These are phyloP conservation scores for Rhopalosiphum padi DNA, from an alignment of 1,140 invertebrate species.

Conservation along the genomic window DNA sequence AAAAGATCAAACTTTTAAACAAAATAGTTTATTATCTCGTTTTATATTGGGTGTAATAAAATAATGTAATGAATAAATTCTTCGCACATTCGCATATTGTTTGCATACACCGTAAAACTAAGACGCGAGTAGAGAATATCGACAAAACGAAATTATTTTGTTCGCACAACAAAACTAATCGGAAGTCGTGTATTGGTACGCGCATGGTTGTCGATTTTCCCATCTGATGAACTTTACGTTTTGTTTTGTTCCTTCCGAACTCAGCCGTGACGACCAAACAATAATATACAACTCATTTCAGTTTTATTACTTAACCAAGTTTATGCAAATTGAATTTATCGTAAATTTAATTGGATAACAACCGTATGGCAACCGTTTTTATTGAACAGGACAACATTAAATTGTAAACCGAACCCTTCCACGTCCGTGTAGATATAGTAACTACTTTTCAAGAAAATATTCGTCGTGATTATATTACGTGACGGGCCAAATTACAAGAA, in stretches of 20 bases:
- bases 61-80: not conserved
- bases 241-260: not conserved
- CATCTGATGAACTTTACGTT: not conserved
- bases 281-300: not conserved
- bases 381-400: not conserved
- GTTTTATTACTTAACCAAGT: not conserved
- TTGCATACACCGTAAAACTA: not conserved
- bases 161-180: not conserved
- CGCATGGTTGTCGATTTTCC: not conserved
- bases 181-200: not conserved
- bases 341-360: not conserved
- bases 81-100: not conserved
- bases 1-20: not conserved
- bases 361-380: too few relatives aligned
- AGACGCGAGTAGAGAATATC: not conserved
- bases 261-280: not conserved
- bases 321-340: not conserved
- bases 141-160: not conserved
- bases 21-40: not conserved
- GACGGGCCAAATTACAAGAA: too few relatives aligned
- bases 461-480: too few relatives aligned
- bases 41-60: not conserved
- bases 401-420: not conserved
- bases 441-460: too few relatives aligned
- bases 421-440: too few relatives aligned